phyloP scores from a whole-genome alignment of 2,888 invertebrate species.

The Microctonus brassicae region DNA sequence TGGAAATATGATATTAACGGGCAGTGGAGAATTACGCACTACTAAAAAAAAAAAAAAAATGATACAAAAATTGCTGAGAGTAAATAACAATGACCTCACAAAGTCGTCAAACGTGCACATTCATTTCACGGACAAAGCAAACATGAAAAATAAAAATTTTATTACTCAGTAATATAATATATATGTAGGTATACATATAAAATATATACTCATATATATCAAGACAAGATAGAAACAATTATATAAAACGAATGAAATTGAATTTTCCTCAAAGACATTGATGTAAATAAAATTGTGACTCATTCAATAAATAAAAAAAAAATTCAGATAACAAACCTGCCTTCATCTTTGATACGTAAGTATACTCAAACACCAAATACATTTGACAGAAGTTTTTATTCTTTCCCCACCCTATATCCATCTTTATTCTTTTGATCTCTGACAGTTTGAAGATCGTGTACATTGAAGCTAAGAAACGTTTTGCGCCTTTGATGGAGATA shows the following conservation, averaged over 20 bases:
- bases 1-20: background rate
- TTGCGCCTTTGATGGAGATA: background rate
- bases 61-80: background rate
- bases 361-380: background rate
- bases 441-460: background rate
- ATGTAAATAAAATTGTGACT: conserved; percentile 1
- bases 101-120: background rate
- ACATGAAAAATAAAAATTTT: background rate
- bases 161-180: background rate
- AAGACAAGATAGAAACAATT: background rate
- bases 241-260: background rate
- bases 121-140: background rate
- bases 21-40: background rate
- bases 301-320: background rate
- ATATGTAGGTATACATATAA: no score
- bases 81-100: background rate
- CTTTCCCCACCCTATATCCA: background rate
- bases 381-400: background rate
- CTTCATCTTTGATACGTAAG: no score
- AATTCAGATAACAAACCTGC: background rate
- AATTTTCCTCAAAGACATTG: background rate
- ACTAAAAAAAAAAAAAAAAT: conserved; percentile 5
- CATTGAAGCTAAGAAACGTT: background rate
- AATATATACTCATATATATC: no score
- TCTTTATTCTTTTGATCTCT: no score